phyloP scores from a whole-genome alignment of 2,888 invertebrate species.

The Meloe dianella region DNA sequence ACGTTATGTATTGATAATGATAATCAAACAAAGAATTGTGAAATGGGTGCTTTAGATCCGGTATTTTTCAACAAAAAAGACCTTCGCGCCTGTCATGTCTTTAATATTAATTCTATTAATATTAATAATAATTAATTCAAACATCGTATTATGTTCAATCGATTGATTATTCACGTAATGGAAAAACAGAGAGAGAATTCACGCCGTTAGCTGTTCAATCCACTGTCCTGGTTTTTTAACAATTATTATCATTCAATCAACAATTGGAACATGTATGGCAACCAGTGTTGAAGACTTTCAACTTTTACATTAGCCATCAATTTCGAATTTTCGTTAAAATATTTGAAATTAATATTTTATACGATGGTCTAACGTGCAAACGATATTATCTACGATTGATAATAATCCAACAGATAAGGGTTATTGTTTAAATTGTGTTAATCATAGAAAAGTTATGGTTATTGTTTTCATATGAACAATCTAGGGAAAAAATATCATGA shows the following conservation, averaged over 20 bases:
- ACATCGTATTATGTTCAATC: too few species aligned
- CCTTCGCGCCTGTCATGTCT: neutral
- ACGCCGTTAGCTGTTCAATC: neutral
- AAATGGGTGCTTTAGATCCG: too few species aligned
- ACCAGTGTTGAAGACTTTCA: neutral
- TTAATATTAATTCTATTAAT: too few species aligned
- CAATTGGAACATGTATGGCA: neutral
- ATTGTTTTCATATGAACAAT: too few species aligned
- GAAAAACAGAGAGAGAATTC: too few species aligned
- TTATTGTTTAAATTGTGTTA: neutral
- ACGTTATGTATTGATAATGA: neutral
- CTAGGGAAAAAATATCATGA: neutral
- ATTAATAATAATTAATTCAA: too few species aligned
- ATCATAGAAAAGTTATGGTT: neutral
- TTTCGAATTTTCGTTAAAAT: neutral
- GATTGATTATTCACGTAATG: too few species aligned
- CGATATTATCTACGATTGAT: too few species aligned
- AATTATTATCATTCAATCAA: neutral
- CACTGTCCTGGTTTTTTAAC: neutral
- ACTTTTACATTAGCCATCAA: neutral
- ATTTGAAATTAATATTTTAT: neutral
- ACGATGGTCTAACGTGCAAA: neutral
- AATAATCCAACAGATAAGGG: too few species aligned
- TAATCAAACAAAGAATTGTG: too few species aligned
- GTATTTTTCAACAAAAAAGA: neutral